Conservation (phyloP, 2,113 vertebrate genomes). For the Hassar affinis region DNA sequence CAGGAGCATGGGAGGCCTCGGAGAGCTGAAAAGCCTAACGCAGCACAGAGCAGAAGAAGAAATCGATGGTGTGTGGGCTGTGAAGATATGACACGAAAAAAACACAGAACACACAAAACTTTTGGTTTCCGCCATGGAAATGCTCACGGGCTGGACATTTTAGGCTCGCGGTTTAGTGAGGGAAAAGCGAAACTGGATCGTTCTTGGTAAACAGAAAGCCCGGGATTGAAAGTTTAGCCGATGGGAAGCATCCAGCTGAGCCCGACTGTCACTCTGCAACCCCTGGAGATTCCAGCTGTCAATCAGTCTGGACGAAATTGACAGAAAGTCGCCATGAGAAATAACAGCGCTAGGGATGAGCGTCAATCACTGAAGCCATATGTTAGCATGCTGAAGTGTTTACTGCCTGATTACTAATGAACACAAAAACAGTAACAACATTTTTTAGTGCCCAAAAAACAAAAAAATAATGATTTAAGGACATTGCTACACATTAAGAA, state of each 20-base stretch:
- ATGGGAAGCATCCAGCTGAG: slow-evolving; percentile 45
- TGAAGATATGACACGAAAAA: not conserved
- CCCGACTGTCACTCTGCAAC: slow-evolving; percentile 21
- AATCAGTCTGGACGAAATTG: not conserved
- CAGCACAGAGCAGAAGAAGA: not conserved
- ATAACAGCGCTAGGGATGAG: not conserved
- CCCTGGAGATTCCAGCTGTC: slow-evolving; percentile 29
- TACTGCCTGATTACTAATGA: not conserved
- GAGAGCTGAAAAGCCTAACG: not conserved
- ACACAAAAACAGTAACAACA: not conserved
- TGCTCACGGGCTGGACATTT: slow-evolving; percentile 4
- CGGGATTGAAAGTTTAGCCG: slow-evolving; percentile 28
- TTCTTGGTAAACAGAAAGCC: slow-evolving; percentile 28
- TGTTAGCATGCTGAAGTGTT: not conserved
- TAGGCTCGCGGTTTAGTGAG: slow-evolving; percentile 26
- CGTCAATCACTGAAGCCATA: not conserved
- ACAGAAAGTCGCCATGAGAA: slow-evolving; percentile 8
- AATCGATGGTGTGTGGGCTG: slow-evolving; percentile 42
- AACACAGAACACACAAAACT: no score
- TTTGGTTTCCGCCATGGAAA: slow-evolving; percentile 17
- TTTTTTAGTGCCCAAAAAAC: no score
- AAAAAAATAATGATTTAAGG: no score
- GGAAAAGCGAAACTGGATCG: slow-evolving; percentile 14
- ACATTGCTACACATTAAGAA: no score
- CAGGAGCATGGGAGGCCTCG: not conserved